phyloP scores from a whole-genome alignment of 92 coral and sea anemone genomes.

The Epizoanthus fatuus region DNA sequence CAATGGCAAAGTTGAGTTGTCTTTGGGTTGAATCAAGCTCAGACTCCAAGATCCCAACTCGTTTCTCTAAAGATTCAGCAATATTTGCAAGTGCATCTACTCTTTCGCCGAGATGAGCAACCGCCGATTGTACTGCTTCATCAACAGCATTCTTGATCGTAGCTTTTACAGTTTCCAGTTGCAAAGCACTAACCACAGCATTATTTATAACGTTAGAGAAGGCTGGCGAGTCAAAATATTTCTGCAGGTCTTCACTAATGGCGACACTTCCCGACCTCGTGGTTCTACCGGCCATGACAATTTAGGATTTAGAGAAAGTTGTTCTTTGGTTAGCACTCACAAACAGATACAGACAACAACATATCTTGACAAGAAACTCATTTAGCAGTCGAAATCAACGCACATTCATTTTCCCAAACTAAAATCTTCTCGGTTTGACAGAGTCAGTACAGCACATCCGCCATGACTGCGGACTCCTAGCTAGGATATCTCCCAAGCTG shows the following conservation, averaged over 20 bases:
- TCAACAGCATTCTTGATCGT: slow-evolving; percentile 26
- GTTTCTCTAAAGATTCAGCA: slow-evolving; percentile 1
- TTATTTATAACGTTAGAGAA: slow-evolving; percentile 1
- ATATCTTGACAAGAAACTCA: background rate
- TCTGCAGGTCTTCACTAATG: slow-evolving; percentile 34
- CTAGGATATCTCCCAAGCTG: no score
- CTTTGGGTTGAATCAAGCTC: slow-evolving; percentile 13
- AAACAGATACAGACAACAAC: background rate
- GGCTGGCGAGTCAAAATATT: slow-evolving; percentile 36
- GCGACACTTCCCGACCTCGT: slow-evolving; percentile 2
- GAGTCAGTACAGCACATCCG: background rate
- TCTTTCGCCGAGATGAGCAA: slow-evolving; percentile 1
- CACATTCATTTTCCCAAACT: background rate
- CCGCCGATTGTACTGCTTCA: slow-evolving; percentile 6
- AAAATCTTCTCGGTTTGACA: slow-evolving; percentile 7
- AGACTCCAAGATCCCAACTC: background rate
- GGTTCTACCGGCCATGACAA: slow-evolving; percentile 1
- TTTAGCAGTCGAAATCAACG: background rate
- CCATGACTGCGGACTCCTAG: background rate
- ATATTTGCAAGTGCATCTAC: background rate
- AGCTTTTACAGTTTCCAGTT: slow-evolving; percentile 6
- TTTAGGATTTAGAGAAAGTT: slow-evolving; percentile 1
- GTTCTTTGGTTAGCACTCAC: background rate
- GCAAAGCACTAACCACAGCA: slow-evolving; percentile 21
- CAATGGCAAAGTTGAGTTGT: slow-evolving; percentile 16